Evolutionary conservation across 2,888 invertebrate species (phyloP), one percentile per base, ranked within the genome.

Genomic region (Sminthurides aquaticus): DNA sequence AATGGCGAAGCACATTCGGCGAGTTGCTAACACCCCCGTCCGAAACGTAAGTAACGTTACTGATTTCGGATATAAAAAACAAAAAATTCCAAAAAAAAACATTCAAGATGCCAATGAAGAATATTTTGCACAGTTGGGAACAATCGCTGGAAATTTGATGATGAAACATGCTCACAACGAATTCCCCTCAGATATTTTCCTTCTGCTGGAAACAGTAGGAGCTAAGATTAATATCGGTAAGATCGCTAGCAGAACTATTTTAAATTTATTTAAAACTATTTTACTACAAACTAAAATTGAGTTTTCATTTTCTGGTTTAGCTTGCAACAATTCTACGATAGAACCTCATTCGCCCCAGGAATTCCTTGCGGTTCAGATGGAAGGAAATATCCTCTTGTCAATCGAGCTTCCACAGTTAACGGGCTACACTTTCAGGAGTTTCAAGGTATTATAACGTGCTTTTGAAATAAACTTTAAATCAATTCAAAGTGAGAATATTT

Each of bases 101-200:
- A n/a, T n/a, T n/a, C n/a, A n/a, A n/a, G n/a, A n/a, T n/a, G n/a
- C n/a, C n/a, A n/a, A 43, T 52, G 52, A 20, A 52, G 5, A 5
- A 5, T 18, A 20, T 20, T 22, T 52, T 52, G 18, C 57, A n/a
- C 48, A 76, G 79, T 68, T 74, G 69, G 87, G 86, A 29, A 84
- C 85, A 2, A 56, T 56, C 22, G 88, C 85, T 20, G 89, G 89
- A 0, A 89, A 88, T 75, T 76, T 89, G 64, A 84, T 85, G 79
- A 82, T 87, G 64, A 89, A 89, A 76, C 82, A 88, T 74, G 75
- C 79, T 5, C 82, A 87, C 70, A 81, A 78, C 2, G 86, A 86
- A 60, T 89, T 89, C 76, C 85, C 86, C 11, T 89, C 89, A 0
- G 89, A 89, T 75, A 75, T 89, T 15, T 87, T 84, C 74, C 78